A percentile compares a stretch with the other conserved stretches of the same genome.
These are phyloP conservation scores for Bambusicola thoracicus DNA, from an alignment of 2,113 vertebrate species.

Conservation along the genomic window DNA sequence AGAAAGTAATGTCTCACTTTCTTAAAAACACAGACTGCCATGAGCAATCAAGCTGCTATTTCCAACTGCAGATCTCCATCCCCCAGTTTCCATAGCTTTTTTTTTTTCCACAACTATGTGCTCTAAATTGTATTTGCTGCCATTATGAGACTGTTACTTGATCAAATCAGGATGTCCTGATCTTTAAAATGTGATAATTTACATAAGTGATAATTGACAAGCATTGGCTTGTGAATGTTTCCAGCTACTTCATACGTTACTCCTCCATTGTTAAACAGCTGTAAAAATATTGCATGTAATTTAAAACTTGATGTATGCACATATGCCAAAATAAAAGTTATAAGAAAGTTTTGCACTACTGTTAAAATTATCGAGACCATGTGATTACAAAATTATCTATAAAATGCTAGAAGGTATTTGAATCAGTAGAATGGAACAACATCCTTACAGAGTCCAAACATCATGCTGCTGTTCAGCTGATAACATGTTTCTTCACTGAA, in stretches of 20 bases:
- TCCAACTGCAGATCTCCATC: neutral
- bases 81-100: neutral
- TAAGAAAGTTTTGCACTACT: neutral
- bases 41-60: neutral
- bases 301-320: slow-evolving; percentile 6
- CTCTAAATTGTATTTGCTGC: neutral
- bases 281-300: neutral
- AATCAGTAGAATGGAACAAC: neutral
- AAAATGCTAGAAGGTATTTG: neutral
- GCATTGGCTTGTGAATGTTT: slow-evolving; percentile 24
- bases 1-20: neutral
- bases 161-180: slow-evolving; percentile 8
- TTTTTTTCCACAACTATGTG: neutral
- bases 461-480: rapidly evolving
- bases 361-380: neutral
- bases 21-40: neutral
- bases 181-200: slow-evolving; percentile 27
- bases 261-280: slow-evolving; percentile 37
- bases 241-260: neutral
- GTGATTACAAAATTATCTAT: neutral
- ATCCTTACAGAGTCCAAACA: neutral
- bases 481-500: neutral
- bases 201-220: slow-evolving; percentile 19
- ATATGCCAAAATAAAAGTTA: neutral
- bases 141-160: neutral